Percentiles rank a stretch among this genome's conserved stretches.
These are phyloP conservation scores for Carlito syrichta DNA, from an alignment of 2,113 vertebrate species.

Conservation along the genomic window DNA sequence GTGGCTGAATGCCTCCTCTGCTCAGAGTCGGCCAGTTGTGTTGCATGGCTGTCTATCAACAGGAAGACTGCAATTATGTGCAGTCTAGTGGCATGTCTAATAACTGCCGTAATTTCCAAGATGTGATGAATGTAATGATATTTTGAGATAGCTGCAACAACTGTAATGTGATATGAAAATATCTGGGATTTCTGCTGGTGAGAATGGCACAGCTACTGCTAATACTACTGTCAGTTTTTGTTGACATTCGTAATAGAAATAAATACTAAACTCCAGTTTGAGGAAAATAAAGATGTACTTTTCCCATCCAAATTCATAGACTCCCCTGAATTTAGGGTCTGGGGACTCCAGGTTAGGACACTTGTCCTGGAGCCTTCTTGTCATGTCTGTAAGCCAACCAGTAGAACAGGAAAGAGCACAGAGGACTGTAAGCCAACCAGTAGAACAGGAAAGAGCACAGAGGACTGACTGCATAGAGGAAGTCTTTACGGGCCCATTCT, in stretches of 20 bases:
- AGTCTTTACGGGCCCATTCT: not conserved
- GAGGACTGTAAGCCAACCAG: not conserved
- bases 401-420: not conserved
- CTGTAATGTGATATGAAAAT: constrained; percentile 58
- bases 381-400: not conserved
- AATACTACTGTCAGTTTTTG: not conserved
- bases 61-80: constrained; percentile 43
- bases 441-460: not conserved
- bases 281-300: not conserved
- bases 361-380: not conserved
- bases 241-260: not conserved
- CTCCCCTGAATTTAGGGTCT: not conserved
- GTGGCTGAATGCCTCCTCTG: not conserved
- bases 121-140: constrained; percentile 54
- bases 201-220: not conserved
- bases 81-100: constrained; percentile 49
- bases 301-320: not conserved
- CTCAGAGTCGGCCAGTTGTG: not conserved
- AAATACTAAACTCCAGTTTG: not conserved
- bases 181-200: constrained; percentile 28
- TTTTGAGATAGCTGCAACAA: constrained; percentile 57
- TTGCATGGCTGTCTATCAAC: constrained; percentile 43
- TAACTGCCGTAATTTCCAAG: constrained; percentile 29
- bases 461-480: not conserved
- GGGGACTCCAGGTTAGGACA: not conserved